phyloP scores from a whole-genome alignment of 1,140 invertebrate genomes.

The Artemia franciscana region DNA sequence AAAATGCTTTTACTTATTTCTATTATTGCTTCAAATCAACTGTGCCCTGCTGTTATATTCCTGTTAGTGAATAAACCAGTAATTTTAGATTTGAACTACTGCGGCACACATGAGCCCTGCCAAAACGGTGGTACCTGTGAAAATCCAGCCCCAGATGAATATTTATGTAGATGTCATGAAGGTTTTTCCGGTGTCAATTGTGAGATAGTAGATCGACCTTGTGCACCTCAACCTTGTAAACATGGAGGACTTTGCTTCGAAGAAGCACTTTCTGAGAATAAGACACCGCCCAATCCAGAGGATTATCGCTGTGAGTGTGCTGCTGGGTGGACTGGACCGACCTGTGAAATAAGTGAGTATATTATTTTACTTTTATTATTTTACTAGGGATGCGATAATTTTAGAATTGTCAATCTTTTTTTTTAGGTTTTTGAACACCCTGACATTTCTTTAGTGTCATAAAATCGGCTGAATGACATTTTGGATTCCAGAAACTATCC shows the following conservation, averaged over 20 bases:
- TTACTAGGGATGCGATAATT: too few relatives aligned
- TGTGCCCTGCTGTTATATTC: too few relatives aligned
- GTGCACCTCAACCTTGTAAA: conserved; percentile 23
- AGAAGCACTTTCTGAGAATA: conserved; percentile 18
- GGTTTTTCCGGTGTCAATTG: conserved; percentile 24
- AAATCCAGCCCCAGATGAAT: conserved; percentile 21
- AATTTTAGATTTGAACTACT: conserved; percentile 17
- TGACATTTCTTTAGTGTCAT: too few relatives aligned
- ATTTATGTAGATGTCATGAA: conserved; percentile 21
- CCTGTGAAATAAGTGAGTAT: conserved; percentile 30
- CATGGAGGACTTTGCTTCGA: conserved; percentile 31
- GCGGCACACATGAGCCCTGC: conserved; percentile 21
- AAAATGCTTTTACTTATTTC: too few relatives aligned
- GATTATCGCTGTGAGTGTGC: conserved; percentile 23
- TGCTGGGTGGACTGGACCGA: conserved; percentile 23
- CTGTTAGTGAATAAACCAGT: not conserved
- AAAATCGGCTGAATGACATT: too few relatives aligned
- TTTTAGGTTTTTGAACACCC: too few relatives aligned
- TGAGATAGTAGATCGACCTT: conserved; percentile 29
- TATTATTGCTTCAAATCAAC: too few relatives aligned
- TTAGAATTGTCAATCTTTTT: too few relatives aligned
- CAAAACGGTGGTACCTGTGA: conserved; percentile 24
- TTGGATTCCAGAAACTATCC: too few relatives aligned
- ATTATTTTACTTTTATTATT: too few relatives aligned
- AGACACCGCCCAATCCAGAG: conserved; percentile 33